Conservation (phyloP, 2,113 vertebrate genomes). For the Scortum barcoo region DNA sequence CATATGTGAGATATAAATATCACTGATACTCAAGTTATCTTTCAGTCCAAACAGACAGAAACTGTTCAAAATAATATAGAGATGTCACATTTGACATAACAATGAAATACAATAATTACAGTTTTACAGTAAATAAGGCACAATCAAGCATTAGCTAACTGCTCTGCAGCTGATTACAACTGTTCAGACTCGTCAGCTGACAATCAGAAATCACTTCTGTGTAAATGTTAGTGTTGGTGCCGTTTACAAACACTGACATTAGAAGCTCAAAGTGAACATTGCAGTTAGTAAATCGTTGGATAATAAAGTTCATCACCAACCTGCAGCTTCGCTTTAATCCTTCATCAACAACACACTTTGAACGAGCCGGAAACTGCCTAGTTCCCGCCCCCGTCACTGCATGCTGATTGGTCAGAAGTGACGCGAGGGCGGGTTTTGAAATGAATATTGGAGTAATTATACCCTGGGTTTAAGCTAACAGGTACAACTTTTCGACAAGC, state of each 20-base stretch:
- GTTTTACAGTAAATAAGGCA: no score
- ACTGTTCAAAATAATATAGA: neutral
- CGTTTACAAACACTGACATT: no score
- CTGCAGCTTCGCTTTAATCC: neutral
- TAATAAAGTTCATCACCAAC: neutral
- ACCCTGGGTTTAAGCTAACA: neutral
- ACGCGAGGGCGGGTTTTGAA: neutral
- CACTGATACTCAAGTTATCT: neutral
- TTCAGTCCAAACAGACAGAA: neutral
- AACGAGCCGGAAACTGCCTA: constrained; percentile 26
- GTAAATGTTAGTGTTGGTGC: neutral
- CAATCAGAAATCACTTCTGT: neutral
- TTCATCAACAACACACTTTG: constrained; percentile 56
- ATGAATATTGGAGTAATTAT: fast-evolving
- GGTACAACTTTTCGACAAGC: neutral
- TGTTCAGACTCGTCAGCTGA: neutral
- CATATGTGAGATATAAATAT: no score
- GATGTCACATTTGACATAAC: neutral
- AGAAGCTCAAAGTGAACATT: neutral
- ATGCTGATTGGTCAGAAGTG: constrained; percentile 63
- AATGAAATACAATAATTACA: no score
- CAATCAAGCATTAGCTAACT: no score
- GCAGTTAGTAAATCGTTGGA: neutral
- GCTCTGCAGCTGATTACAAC: neutral
- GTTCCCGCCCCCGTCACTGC: constrained; percentile 57